Evolutionary conservation across 2,797 vertebrate genomes (phyloP).

Genomic region (Ptychadena robeensis): DNA sequence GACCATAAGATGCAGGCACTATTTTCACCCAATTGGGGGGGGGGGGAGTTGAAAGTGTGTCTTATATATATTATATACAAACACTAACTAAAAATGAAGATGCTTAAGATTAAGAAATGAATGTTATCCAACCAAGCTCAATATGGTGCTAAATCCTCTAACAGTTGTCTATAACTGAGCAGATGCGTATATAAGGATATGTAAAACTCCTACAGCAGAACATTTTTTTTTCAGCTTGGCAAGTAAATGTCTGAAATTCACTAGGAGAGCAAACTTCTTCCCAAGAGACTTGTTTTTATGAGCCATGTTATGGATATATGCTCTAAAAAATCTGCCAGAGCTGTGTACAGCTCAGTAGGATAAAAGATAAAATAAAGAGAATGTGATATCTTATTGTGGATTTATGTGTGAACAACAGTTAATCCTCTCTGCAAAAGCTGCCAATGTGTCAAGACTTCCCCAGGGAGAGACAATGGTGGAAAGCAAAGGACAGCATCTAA

Average conservation of each 20-base stretch:
- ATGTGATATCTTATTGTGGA: conserved; percentile 53
- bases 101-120: not conserved
- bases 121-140: no score
- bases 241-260: conserved; percentile 28
- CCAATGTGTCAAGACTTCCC: conserved; percentile 53
- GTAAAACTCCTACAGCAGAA: not conserved
- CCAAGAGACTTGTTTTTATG: conserved; percentile 46
- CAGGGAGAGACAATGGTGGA: conserved; percentile 40
- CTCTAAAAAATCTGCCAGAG: conserved; percentile 43
- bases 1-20: no score
- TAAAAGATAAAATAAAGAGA: conserved; percentile 56
- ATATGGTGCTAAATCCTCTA: not conserved
- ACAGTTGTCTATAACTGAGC: not conserved
- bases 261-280: conserved; percentile 39
- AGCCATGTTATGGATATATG: conserved; percentile 50
- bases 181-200: conserved; percentile 16
- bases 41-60: no score
- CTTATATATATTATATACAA: no score
- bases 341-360: conserved; percentile 55
- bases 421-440: conserved; percentile 55
- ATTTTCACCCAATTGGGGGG: no score
- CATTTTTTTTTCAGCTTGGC: conserved; percentile 6
- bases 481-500: conserved; percentile 50
- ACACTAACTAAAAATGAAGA: not conserved
- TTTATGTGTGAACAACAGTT: conserved; percentile 61